A percentile compares a stretch with the other conserved stretches of the same genome.
Evolutionary conservation across 2,113 vertebrate genomes (phyloP).

Genomic region (Tympanuchus pallidicinctus): DNA sequence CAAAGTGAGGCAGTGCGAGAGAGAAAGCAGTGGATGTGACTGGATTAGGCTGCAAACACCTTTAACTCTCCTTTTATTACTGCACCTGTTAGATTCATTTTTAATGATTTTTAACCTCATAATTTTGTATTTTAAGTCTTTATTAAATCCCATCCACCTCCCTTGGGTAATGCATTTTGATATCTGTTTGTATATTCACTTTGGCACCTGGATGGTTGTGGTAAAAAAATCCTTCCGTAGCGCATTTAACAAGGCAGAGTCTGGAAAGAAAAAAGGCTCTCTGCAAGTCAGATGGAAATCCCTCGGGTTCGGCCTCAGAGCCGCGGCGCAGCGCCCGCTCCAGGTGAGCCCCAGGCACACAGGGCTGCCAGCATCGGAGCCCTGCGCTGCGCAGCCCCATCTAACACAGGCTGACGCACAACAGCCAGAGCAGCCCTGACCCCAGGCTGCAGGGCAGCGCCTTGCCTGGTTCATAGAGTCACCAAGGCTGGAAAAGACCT

Average conservation of each 20-base stretch:
- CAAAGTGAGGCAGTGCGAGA: background rate
- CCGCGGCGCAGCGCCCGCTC: too few relatives aligned
- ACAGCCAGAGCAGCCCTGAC: background rate
- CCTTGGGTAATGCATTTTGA: background rate
- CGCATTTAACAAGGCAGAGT: constrained; percentile 16
- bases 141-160: constrained; percentile 19
- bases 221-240: constrained; percentile 3
- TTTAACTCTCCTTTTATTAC: constrained; percentile 36
- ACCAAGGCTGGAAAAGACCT: too few relatives aligned
- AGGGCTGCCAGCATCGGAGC: background rate
- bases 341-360: background rate
- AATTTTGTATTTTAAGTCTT: constrained; percentile 42
- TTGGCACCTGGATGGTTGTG: background rate
- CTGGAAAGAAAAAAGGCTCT: background rate
- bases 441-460: too few relatives aligned
- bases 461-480: too few relatives aligned
- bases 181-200: constrained; percentile 54
- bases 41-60: background rate
- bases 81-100: constrained; percentile 13
- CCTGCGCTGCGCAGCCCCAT: rapidly evolving
- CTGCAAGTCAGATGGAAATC: background rate
- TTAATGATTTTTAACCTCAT: constrained; percentile 44
- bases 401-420: background rate
- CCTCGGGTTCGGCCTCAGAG: background rate
- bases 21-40: background rate